Conservation (phyloP, 2,888 invertebrate genomes). For the Clepsis dumicolana region DNA sequence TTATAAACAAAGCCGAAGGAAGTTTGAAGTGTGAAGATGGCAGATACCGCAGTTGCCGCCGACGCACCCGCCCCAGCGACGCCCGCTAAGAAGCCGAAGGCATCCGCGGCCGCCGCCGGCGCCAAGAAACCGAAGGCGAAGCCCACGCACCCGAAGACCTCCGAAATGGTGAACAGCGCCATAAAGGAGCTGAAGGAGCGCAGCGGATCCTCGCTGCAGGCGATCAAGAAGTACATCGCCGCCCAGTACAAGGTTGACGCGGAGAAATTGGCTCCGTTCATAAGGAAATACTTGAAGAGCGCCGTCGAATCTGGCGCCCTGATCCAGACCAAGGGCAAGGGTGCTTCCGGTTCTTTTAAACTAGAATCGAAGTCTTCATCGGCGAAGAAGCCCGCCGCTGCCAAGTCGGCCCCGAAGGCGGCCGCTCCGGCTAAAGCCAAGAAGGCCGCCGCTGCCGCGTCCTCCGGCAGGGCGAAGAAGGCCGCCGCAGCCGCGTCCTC, state of each 20-base stretch:
- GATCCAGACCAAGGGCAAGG: slow-evolving; percentile 85
- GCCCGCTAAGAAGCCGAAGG: slow-evolving; percentile 58
- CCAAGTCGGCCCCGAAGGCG: slow-evolving; percentile 51
- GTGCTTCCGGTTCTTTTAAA: slow-evolving; percentile 79
- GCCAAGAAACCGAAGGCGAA: slow-evolving; percentile 63
- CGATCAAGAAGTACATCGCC: slow-evolving; percentile 88
- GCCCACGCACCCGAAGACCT: slow-evolving; percentile 61
- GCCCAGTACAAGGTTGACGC: slow-evolving; percentile 86
- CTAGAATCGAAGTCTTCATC: slow-evolving; percentile 59
- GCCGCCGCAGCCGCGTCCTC: slow-evolving; percentile 49
- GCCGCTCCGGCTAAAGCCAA: slow-evolving; percentile 49
- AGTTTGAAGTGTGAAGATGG: no score
- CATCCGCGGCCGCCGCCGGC: slow-evolving; percentile 49
- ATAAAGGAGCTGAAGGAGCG: slow-evolving; percentile 83
- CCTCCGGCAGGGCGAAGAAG: slow-evolving; percentile 50
- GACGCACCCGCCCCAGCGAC: slow-evolving; percentile 56
- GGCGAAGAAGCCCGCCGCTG: slow-evolving; percentile 47
- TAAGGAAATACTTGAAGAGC: slow-evolving; percentile 86
- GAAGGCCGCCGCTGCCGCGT: slow-evolving; percentile 52
- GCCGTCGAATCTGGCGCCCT: slow-evolving; percentile 84
- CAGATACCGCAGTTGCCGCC: slow-evolving; percentile 26
- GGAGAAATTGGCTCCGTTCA: slow-evolving; percentile 85
- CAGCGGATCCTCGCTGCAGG: slow-evolving; percentile 85
- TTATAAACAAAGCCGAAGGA: slow-evolving; percentile 2
- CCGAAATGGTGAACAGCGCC: slow-evolving; percentile 68